Base-by-base conservation (phyloP, 2,888 invertebrate species). In the Megastigmus dorsalis region DNA sequence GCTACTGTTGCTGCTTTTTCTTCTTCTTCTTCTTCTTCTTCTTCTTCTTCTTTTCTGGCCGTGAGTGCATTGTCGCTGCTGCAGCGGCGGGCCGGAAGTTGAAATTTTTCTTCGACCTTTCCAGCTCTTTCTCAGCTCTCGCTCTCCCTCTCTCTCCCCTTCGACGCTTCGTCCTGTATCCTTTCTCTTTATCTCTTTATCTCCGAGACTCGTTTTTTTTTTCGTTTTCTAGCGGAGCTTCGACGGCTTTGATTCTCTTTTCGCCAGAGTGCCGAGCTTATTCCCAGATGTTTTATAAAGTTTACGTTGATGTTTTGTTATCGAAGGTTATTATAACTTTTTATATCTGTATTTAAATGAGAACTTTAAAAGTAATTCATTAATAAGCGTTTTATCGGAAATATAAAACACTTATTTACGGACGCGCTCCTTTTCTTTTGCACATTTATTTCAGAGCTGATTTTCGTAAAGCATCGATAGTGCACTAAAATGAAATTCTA, bases 31-130 rank as follows among this genome's bases (percentile, higher is more conserved):
- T 72, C 55, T 13, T 30, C 36, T 30, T 72, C 55, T 13, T 30
- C 36, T 30, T 9, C n/a, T 23, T 63, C 20, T 48, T 41, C 50
- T 18, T 36, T 26, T 68, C 45, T 28, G 18, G 18, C 15, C 13
- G 36, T 23, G 30, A 26, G 36, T 23, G 30, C 43, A 1, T 18
- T 30, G n/a, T 66, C n/a, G 13, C n/a, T 9, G 13, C 23, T 7
- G 28, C 38, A 36, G 45, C 23, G 6, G 13, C 23, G 5, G 55
- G 41, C 48, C 57, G 38, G 23, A 68, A 48, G 33, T 41, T 60
- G 15, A 13, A 60, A 62, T 54, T 60, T 70, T 70, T 63, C 63
- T 45, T 28, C 28, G 5, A 23, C 10, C n/a, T 5, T n/a, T n/a
- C n/a, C 3, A 13, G 26, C 28, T 15, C 33, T 5, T 9, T 13